Evolutionary conservation across 2,113 vertebrate species (phyloP).

Genomic region (Chaetura pelagica): DNA sequence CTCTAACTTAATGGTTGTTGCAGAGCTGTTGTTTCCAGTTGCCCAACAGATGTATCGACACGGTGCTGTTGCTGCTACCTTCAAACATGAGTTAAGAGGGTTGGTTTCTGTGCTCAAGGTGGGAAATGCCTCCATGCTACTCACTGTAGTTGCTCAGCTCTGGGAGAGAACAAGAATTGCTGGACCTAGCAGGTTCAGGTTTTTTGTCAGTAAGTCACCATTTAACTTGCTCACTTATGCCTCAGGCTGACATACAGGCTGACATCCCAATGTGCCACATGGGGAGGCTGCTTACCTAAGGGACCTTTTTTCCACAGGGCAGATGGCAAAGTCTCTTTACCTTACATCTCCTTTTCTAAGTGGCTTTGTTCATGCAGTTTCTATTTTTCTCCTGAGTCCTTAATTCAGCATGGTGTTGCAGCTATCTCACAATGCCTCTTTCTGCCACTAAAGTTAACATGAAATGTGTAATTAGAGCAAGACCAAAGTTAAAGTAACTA

Average conservation of each 20-base stretch:
- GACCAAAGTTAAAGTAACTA: not conserved
- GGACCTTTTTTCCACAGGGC: not conserved
- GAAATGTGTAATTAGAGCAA: not conserved
- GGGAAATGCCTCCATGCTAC: not conserved
- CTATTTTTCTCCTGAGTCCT: not conserved
- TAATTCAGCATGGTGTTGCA: not conserved
- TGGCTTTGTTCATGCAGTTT: not conserved
- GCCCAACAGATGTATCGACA: rapidly evolving
- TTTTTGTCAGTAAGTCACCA: not conserved
- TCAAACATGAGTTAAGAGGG: rapidly evolving
- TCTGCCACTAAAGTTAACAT: not conserved
- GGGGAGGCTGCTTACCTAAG: not conserved
- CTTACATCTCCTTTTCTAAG: not conserved
- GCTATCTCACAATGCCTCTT: not conserved
- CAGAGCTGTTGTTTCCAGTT: not conserved
- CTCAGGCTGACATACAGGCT: rapidly evolving
- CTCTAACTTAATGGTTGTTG: not conserved
- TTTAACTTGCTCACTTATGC: not conserved
- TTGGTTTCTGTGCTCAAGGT: not conserved
- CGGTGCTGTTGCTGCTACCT: not conserved
- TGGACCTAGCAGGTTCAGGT: not conserved
- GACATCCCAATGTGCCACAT: rapidly evolving
- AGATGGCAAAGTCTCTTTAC: not conserved
- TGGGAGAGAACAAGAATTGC: not conserved
- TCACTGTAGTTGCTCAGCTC: not conserved